A percentile compares a stretch with the other conserved stretches of the same genome.
phyloP scores from a whole-genome alignment of 2,113 vertebrate species.

The Pungitius pungitius region DNA sequence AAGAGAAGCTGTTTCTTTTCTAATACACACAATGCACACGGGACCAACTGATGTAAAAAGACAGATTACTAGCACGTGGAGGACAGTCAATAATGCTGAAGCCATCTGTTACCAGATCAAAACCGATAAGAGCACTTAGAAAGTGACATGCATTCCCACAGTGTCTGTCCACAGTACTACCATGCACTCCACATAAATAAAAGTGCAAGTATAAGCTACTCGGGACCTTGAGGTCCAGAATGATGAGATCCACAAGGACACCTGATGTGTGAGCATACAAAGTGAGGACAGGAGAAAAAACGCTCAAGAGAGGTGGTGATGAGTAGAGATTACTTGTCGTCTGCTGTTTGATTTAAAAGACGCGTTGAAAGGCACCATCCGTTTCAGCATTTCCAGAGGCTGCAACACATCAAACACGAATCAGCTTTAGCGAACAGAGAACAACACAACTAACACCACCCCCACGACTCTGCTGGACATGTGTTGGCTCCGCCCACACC shows the following conservation, averaged over 20 bases:
- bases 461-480: background rate
- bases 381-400: conserved; percentile 97
- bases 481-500: background rate
- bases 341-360: conserved; percentile 90
- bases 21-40: background rate
- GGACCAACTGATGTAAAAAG: background rate
- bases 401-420: conserved; percentile 79
- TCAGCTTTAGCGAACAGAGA: background rate
- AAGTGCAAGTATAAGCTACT: conserved; percentile 10
- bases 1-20: background rate
- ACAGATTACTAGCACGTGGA: background rate
- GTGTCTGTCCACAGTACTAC: background rate
- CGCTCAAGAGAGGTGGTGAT: conserved; percentile 27
- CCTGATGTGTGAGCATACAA: background rate
- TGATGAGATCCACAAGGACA: conserved; percentile 7
- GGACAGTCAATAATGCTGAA: background rate
- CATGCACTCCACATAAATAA: conserved; percentile 38
- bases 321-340: conserved; percentile 85
- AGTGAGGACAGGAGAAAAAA: background rate
- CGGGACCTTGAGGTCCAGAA: conserved; percentile 23
- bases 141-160: conserved; percentile 1
- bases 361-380: conserved; percentile 98
- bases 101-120: background rate
- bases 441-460: background rate
- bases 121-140: background rate